Base-by-base conservation (phyloP, 2,888 invertebrate species). In the Thymelicus sylvestris region DNA sequence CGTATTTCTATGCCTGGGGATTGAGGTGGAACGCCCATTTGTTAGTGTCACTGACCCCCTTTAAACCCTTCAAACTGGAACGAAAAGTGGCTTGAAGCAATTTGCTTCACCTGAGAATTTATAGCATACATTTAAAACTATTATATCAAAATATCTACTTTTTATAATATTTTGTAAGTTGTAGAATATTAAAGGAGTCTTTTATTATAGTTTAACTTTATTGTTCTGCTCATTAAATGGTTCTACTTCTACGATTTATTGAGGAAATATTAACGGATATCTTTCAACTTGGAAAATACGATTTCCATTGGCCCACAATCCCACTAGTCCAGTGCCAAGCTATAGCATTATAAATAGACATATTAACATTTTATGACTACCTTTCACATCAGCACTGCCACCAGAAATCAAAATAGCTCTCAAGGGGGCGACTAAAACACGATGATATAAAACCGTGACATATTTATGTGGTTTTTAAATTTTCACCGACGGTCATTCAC, bases 1-100 rank as follows among this genome's bases (percentile, higher is more conserved):
- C 44, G 44, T 60, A 67, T 67, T 67, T 60, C 47, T 67, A 60
- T 52, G 19, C 59, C 52, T 61, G 64, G 59, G 59, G 55, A 66
- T 41, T 61, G 44, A n/a, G 66, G 44, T 59, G 62, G 61, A 66
- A 64, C 39, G 71, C 69, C 71, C 74, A 74, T 74, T 65, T 74
- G 66, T 62, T 57, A 66, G 59, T 63, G 41, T 41, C 66, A 57
- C 55, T 44, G 44, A 44, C 44, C 44, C 44, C 50, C 50, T 15
- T 15, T 52, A 15, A 15, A 52, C 7, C 50, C 50, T 52, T 52
- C 50, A 52, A 52, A 52, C 15, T 7, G 7, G 19, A 19, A 52
- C 6, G 15, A 52, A 52, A 52, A 15, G 19, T 52, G 50, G 50
- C 19, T 52, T 52, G 50, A 52, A 52, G 15, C 15, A 15, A 52